Evolutionary conservation across 2,888 invertebrate species (phyloP), one percentile per base, ranked within the genome.

Genomic region (Acanthopleura granulata): DNA sequence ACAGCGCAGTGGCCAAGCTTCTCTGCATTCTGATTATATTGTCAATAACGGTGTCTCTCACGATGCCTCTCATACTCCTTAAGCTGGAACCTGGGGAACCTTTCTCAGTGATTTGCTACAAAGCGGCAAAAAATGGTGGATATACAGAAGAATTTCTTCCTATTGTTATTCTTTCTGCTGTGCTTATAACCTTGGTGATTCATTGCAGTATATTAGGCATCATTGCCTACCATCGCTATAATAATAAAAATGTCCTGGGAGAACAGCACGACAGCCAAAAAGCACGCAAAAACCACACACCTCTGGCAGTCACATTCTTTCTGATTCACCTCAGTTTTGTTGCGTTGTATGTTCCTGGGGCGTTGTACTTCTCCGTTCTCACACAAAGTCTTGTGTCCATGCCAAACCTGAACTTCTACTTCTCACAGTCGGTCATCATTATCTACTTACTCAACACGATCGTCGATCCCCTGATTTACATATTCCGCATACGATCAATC

Each of bases 401-500:
- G 3, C 57, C 18, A 1, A 22, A 12, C 18, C 12, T 57, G 6
- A 22, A 57, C 57, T 57, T n/a, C 22, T 57, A 57, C 22, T 22
- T 57, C 3, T 18, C n/a, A 57, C 57, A 57, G 57, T 6, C 22
- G 22, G 22, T 22, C 57, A 57, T 57, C 57, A 57, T 57, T 22
- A 6, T 57, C 18, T 57, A 57, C 57, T 22, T 57, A 22, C n/a
- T 18, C 57, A 57, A 57, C 22, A 57, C 57, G 57, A 22, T 57
- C 57, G 57, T 57, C 57, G 57, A 57, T 57, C 57, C 57, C 57
- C 18, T 57, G n/a, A 57, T 57, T 57, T 57, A 12, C 22, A 57
- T 57, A 4, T 18, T 57, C 22, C 57, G 57, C 18, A 22, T 57
- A 57, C 57, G 57, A 40, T 40, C 40, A 40, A 40, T 9, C 3